Evolutionary conservation across 2,888 invertebrate species (phyloP).

Genomic region (Ischnura elegans): DNA sequence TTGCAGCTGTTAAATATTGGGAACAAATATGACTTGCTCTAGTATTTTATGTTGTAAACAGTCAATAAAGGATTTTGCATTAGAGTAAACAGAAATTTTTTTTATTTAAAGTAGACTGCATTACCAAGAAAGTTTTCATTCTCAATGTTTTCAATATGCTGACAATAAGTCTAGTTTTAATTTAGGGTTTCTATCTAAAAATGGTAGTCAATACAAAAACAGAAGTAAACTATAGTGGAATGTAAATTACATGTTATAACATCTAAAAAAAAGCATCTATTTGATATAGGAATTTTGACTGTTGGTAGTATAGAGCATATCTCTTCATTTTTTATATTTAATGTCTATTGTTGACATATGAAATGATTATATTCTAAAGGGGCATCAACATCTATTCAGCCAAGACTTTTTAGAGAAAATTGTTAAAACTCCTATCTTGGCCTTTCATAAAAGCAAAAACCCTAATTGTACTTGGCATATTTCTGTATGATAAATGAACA

Average conservation of each 20-base stretch:
- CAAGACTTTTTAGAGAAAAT: constrained; percentile 34
- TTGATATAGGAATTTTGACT: constrained; percentile 64
- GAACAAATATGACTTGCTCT: constrained; percentile 67
- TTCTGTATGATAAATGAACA: constrained; percentile 65
- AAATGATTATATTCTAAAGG: constrained; percentile 58
- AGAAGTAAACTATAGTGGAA: constrained; percentile 53
- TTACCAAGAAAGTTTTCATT: constrained; percentile 60
- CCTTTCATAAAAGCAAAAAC: constrained; percentile 43
- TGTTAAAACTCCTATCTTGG: constrained; percentile 51
- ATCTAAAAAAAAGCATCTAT: constrained; percentile 36
- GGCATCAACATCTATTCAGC: constrained; percentile 55
- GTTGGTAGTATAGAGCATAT: constrained; percentile 59
- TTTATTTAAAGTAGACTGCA: constrained; percentile 56
- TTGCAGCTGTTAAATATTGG: constrained; percentile 62
- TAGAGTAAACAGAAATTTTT: constrained; percentile 56
- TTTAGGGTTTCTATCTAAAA: constrained; percentile 46
- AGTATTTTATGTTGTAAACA: constrained; percentile 67
- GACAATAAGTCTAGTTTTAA: constrained; percentile 60
- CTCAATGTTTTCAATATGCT: constrained; percentile 62
- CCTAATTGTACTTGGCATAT: constrained; percentile 68
- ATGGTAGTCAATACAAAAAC: constrained; percentile 44
- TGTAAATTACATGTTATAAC: constrained; percentile 58
- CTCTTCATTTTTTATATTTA: constrained; percentile 63
- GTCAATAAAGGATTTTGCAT: constrained; percentile 67
- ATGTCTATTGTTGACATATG: constrained; percentile 51